Evolutionary conservation across 1,140 invertebrate genomes (phyloP).

Genomic region (Diorhabda sublineata): DNA sequence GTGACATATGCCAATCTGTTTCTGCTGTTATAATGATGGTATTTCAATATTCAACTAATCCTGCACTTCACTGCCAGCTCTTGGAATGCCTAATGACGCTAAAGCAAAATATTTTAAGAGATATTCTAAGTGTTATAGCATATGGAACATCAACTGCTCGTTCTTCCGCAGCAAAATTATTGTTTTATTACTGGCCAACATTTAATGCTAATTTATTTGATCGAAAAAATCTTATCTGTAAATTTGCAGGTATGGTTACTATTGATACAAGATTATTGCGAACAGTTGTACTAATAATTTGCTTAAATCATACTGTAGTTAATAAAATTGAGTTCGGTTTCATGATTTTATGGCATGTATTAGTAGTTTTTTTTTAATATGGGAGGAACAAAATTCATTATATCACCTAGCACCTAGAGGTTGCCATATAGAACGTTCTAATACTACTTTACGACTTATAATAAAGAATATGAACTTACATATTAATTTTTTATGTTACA

Average conservation of each 20-base stretch:
- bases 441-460: no score
- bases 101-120: constrained; percentile 84
- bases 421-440: neutral
- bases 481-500: no score
- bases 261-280: no score
- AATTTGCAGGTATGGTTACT: constrained; percentile 69
- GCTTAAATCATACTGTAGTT: no score
- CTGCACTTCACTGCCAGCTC: constrained; percentile 91
- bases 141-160: constrained; percentile 90
- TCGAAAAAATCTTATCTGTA: constrained; percentile 80
- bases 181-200: constrained; percentile 99
- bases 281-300: no score
- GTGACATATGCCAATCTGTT: constrained; percentile 87
- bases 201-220: constrained; percentile 93
- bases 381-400: no score
- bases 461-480: no score
- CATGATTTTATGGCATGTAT: no score
- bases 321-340: no score
- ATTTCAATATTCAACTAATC: constrained; percentile 89
- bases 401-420: constrained; percentile 31
- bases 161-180: constrained; percentile 88
- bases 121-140: constrained; percentile 93
- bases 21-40: constrained; percentile 96
- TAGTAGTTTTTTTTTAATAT: no score
- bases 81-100: constrained; percentile 92